Percentiles rank a stretch among this genome's conserved stretches.
phyloP scores from a whole-genome alignment of 2,797 vertebrate genomes.

The Arnoldichthys spilopterus region DNA sequence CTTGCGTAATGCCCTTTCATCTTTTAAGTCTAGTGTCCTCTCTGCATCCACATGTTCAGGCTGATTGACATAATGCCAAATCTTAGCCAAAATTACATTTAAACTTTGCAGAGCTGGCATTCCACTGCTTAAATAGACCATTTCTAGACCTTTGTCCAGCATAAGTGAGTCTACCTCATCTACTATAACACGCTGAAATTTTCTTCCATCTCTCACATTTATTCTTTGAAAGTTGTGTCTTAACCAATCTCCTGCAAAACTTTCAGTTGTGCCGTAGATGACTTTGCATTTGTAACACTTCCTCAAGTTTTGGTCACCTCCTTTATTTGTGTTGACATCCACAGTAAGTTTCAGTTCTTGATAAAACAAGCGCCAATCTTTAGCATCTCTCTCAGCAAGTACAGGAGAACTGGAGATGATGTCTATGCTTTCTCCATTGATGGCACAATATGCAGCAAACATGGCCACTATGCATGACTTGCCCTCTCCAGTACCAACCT shows the following conservation, averaged over 20 bases:
- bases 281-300: constrained; percentile 57
- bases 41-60: constrained; percentile 26
- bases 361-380: constrained; percentile 36
- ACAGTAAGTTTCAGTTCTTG: constrained; percentile 28
- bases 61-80: constrained; percentile 42
- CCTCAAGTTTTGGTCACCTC: rapidly evolving
- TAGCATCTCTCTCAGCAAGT: constrained; percentile 63
- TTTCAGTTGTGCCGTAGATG: constrained; percentile 65
- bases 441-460: constrained; percentile 67
- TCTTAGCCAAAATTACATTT: constrained; percentile 37
- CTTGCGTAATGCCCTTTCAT: not conserved
- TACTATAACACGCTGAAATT: constrained; percentile 68
- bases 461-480: constrained; percentile 75
- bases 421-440: constrained; percentile 58
- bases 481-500: constrained; percentile 70
- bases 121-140: constrained; percentile 47
- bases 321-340: constrained; percentile 59
- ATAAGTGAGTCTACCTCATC: constrained; percentile 69
- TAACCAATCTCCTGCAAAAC: constrained; percentile 66
- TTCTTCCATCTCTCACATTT: constrained; percentile 55
- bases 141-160: constrained; percentile 58
- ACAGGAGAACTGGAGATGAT: constrained; percentile 67
- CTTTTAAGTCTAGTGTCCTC: constrained; percentile 31
- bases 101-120: constrained; percentile 48
- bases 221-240: constrained; percentile 33